Base-by-base conservation (phyloP, 2,888 invertebrate species). In the Hirtodrosophila trivittata region DNA sequence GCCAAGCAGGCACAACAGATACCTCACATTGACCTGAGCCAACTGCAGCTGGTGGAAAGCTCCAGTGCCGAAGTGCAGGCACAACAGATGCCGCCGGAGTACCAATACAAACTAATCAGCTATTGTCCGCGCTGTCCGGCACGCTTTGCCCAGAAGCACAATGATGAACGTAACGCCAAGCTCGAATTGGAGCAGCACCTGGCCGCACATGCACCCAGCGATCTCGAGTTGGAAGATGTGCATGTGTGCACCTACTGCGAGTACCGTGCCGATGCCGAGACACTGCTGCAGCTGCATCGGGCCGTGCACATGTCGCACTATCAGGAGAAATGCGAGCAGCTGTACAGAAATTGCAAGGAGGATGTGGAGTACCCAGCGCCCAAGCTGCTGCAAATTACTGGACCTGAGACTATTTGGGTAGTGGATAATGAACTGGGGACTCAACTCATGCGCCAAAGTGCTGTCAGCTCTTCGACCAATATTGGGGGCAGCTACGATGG, bases 41-140 rank as follows among this genome's bases (percentile, higher is more conserved):
- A 85, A 6, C 47, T 88, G 33, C 86, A 85, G 21, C 45, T 82
- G 25, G 74, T 75, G 35, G 68, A 63, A 49, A 16, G 13, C 14
- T 21, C 43, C 14, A 13, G 7, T 0, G 21, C 13, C 1, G 57
- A 57, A 32, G 14, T 7, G 50, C 70, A 25, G 46, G 41, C 26
- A 10, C 60, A 25, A 60, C 67, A 35, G 49, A 68, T 86, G 46
- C 86, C 87, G 12, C 77, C 86, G 3, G 87, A 87, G n/a, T 86
- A 77, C 16, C 75, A 87, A 16, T 89, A 90, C 30, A 90, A 90
- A 52, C 75, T 92, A 4, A 89, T 96, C 52, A 94, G 94, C 83
- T 96, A 95, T 87, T 97, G 97, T 89, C 92, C 93, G 60, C 94
- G 94, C 75, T 97, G 97, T 89, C 97, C 97, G 0, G 96, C 97